These are phyloP conservation scores for Dermolepida albohirtum DNA, from an alignment of 2,888 invertebrate species.

Conservation along the genomic window DNA sequence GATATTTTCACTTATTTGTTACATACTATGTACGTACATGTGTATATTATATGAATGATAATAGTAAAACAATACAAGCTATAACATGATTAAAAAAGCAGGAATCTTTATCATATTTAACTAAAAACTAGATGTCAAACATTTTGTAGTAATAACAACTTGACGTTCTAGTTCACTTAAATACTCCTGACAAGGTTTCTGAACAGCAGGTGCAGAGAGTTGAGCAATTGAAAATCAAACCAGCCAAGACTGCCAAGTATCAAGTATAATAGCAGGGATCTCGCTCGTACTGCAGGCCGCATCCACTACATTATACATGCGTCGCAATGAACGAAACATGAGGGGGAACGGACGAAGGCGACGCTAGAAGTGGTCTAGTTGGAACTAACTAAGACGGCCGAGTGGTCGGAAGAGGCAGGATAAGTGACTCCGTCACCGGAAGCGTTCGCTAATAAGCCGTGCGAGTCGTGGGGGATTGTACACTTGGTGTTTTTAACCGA, in stretches of 20 bases:
- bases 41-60: no score
- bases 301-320: conserved; percentile 23
- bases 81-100: not conserved
- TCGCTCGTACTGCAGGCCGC: conserved; percentile 2
- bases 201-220: conserved; percentile 25
- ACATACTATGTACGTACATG: no score
- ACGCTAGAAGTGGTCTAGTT: conserved; percentile 41
- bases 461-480: conserved; percentile 23
- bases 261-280: conserved; percentile 19
- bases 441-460: conserved; percentile 37
- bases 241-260: conserved; percentile 9
- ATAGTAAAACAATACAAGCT: no score
- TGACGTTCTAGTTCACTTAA: conserved; percentile 6
- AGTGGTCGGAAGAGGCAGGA: conserved; percentile 42
- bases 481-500: conserved; percentile 26
- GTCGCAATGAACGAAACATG: conserved; percentile 29
- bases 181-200: conserved; percentile 5
- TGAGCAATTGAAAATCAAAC: conserved; percentile 25
- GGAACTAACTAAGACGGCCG: conserved; percentile 41
- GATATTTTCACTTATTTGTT: no score
- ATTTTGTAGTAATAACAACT: conserved; percentile 18
- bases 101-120: not conserved
- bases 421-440: conserved; percentile 41
- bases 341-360: conserved; percentile 19
- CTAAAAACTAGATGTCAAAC: conserved; percentile 15